Evolutionary conservation across 1,140 invertebrate genomes (phyloP).

Genomic region (Uloborus diversus): DNA sequence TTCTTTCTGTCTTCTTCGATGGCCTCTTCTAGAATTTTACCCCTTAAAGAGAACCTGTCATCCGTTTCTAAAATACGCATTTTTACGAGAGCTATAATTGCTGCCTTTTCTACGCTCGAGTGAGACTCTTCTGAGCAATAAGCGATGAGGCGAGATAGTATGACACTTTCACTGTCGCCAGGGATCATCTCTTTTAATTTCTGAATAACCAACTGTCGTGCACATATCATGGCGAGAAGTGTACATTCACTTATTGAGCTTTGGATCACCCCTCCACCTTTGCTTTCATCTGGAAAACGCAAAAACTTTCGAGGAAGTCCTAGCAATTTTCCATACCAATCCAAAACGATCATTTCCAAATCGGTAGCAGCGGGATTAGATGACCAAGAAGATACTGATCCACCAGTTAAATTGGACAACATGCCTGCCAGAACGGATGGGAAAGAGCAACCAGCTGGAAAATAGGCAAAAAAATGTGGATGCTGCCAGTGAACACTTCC

Average conservation of each 20-base stretch:
- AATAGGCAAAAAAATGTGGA: neutral
- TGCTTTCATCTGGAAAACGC: neutral
- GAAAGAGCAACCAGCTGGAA: neutral
- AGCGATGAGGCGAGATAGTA: conserved; percentile 68
- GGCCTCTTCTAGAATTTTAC: conserved; percentile 67
- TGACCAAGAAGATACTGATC: neutral
- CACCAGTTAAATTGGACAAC: neutral
- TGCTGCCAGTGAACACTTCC: neutral
- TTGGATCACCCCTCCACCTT: neutral
- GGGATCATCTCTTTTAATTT: neutral
- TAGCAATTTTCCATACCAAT: neutral
- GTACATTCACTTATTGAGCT: neutral
- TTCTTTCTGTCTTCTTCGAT: conserved; percentile 66
- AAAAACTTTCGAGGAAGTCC: neutral
- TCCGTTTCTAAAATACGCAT: conserved; percentile 70
- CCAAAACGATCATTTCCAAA: neutral
- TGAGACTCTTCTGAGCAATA: conserved; percentile 72
- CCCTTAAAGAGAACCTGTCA: conserved; percentile 67
- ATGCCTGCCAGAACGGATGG: neutral
- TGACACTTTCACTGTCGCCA: too few species aligned
- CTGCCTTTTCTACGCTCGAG: conserved; percentile 71
- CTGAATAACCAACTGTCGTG: neutral
- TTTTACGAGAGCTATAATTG: conserved; percentile 70
- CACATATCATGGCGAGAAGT: neutral
- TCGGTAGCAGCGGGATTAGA: neutral